A percentile compares a stretch with the other conserved stretches of the same genome.
Evolutionary conservation across 2,113 vertebrate species (phyloP).

Genomic region (Isichthys henryi): DNA sequence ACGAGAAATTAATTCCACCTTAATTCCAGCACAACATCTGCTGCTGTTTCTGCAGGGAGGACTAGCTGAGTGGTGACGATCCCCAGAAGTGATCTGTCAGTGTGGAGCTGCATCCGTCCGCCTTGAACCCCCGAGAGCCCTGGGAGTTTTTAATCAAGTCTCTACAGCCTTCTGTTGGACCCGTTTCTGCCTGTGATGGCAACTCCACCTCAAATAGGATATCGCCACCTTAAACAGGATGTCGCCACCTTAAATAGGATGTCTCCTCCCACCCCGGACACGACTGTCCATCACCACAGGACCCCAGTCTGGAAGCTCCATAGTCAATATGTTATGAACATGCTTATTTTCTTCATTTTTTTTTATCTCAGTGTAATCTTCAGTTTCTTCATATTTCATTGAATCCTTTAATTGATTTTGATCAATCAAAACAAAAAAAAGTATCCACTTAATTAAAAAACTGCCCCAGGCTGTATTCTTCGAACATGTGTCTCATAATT

Average conservation of each 20-base stretch:
- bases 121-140: constrained; percentile 24
- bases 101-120: not conserved
- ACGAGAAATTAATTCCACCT: constrained; percentile 30
- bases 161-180: not conserved
- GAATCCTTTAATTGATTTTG: constrained; percentile 1
- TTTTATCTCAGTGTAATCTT: not conserved
- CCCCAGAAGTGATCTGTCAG: constrained; percentile 2
- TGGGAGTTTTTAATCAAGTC: not conserved
- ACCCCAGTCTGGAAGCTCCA: not conserved
- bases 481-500: not conserved
- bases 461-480: not conserved
- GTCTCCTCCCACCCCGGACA: not conserved
- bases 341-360: not conserved
- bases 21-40: constrained; percentile 40
- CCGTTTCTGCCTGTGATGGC: not conserved
- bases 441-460: not conserved
- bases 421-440: not conserved
- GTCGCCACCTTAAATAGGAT: not conserved
- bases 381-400: constrained; percentile 8
- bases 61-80: not conserved
- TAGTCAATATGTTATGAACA: not conserved
- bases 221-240: not conserved
- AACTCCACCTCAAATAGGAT: not conserved
- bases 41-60: not conserved
- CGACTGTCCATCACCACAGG: not conserved